phyloP scores from a whole-genome alignment of 2,797 vertebrate genomes.

The Mormyrus hasselquistii region DNA sequence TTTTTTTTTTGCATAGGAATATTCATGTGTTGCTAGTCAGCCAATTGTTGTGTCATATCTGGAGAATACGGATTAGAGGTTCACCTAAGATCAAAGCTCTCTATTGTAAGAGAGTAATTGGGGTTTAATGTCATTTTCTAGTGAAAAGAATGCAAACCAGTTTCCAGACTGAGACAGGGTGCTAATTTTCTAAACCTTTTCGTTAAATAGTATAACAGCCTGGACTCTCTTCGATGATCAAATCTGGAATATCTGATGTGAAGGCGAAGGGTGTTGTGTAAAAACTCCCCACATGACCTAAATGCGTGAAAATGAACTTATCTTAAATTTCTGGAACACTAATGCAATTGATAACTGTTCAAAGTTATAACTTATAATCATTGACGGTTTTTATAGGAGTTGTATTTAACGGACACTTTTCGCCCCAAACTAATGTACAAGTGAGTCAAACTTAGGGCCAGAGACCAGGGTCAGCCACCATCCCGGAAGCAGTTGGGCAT shows the following conservation, averaged over 20 bases:
- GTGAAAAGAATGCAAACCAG: conserved; percentile 67
- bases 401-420: neutral
- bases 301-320: neutral
- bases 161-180: conserved; percentile 56
- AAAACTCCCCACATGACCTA: neutral
- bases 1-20: conserved; percentile 32
- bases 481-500: neutral
- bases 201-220: conserved; percentile 57
- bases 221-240: conserved; percentile 31
- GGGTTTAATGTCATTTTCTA: conserved; percentile 67
- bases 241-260: conserved; percentile 49
- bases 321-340: neutral
- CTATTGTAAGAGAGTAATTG: conserved; percentile 55
- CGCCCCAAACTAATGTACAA: neutral
- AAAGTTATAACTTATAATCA: neutral
- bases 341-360: neutral
- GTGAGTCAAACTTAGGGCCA: neutral
- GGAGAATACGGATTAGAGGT: conserved; percentile 66
- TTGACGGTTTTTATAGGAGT: neutral
- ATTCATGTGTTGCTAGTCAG: conserved; percentile 37
- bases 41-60: conserved; percentile 60
- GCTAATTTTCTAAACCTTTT: conserved; percentile 46
- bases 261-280: conserved; percentile 50
- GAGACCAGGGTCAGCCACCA: neutral
- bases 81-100: conserved; percentile 63